Evolutionary conservation across 2,888 invertebrate genomes (phyloP).

Genomic region (Acleris laterana): DNA sequence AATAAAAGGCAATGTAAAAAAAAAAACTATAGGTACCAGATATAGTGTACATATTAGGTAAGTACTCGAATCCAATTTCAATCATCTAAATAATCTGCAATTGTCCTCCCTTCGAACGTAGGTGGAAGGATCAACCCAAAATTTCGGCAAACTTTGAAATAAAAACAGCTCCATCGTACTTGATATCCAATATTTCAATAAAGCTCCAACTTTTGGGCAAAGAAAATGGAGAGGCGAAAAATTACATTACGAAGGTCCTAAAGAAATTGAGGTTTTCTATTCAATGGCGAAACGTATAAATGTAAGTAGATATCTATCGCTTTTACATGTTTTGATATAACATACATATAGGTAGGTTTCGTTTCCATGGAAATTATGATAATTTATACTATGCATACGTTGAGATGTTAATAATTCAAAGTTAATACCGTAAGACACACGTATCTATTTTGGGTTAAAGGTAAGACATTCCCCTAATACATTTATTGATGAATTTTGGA

Average conservation of each 20-base stretch:
- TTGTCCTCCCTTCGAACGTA: slow-evolving; percentile 56
- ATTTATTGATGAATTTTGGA: too few relatives aligned
- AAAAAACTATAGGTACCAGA: too few relatives aligned
- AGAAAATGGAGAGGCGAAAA: slow-evolving; percentile 77
- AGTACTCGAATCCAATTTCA: slow-evolving; percentile 55
- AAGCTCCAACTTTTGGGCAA: slow-evolving; percentile 72
- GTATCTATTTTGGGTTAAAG: too few relatives aligned
- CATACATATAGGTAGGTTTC: slow-evolving; percentile 7
- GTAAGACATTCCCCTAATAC: too few relatives aligned
- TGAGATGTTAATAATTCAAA: too few relatives aligned
- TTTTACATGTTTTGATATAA: slow-evolving; percentile 23
- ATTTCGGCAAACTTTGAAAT: slow-evolving; percentile 65
- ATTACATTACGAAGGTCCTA: slow-evolving; percentile 78
- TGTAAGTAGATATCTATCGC: slow-evolving; percentile 25
- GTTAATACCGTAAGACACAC: too few relatives aligned
- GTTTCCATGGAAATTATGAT: slow-evolving; percentile 27
- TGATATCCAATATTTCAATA: slow-evolving; percentile 83
- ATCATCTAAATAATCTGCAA: slow-evolving; percentile 68
- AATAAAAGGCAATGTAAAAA: too few relatives aligned
- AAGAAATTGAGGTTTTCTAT: slow-evolving; percentile 68
- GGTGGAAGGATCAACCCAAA: slow-evolving; percentile 35
- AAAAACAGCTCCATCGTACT: slow-evolving; percentile 76
- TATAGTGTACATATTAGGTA: background rate
- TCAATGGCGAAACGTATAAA: slow-evolving; percentile 54
- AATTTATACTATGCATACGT: too few relatives aligned